phyloP scores from a whole-genome alignment of 1,140 invertebrate species.

The Apis laboriosa region DNA sequence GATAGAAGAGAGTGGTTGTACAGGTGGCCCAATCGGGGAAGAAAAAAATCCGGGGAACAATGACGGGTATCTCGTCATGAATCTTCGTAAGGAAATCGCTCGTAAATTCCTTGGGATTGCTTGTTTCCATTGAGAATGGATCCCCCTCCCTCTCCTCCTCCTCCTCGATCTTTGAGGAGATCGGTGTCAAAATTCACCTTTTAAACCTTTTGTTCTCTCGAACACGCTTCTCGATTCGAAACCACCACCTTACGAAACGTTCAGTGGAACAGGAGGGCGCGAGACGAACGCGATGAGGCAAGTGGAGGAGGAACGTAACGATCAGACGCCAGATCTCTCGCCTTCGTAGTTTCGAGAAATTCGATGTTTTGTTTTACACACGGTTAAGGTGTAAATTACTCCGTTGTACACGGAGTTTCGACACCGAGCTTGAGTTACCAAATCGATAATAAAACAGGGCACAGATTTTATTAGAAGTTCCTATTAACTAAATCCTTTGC shows the following conservation, averaged over 20 bases:
- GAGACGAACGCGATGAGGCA: neutral
- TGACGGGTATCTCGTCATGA: neutral
- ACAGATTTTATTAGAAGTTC: neutral
- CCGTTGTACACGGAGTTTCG: neutral
- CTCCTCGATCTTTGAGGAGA: neutral
- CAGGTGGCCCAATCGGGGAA: neutral
- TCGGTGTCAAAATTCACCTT: neutral
- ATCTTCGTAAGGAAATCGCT: constrained; percentile 8
- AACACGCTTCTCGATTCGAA: neutral
- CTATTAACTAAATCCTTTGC: neutral
- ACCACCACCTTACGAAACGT: neutral
- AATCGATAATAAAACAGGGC: too few species aligned
- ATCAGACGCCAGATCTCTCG: neutral
- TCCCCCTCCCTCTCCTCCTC: too few species aligned
- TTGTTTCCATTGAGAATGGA: neutral
- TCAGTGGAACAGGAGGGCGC: neutral
- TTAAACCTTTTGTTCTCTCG: neutral
- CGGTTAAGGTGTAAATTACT: too few species aligned
- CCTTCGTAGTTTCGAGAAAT: neutral
- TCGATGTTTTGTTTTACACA: neutral
- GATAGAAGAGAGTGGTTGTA: too few species aligned
- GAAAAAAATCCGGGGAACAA: neutral
- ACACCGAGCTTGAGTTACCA: neutral
- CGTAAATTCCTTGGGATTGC: constrained; percentile 7
- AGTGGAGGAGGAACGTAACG: constrained; percentile 1